Conservation (phyloP, 2,797 vertebrate species). For the Denticeps clupeoides region DNA sequence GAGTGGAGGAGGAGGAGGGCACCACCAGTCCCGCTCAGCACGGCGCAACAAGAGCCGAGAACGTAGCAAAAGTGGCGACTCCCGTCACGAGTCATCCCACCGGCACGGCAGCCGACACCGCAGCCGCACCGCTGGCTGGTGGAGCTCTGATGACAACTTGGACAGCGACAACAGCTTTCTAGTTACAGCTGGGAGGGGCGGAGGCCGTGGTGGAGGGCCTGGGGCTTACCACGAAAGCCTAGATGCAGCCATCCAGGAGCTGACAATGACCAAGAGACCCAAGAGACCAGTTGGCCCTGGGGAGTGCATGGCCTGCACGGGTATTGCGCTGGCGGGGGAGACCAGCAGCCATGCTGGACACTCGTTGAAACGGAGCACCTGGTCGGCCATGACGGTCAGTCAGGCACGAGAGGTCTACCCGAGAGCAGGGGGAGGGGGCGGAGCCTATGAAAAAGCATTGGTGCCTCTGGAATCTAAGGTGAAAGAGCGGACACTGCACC, state of each 20-base stretch:
- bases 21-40: slow-evolving; percentile 66
- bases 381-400: slow-evolving; percentile 97
- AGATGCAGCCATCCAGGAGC: slow-evolving; percentile 91
- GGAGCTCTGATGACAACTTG: slow-evolving; percentile 98
- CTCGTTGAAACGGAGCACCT: slow-evolving; percentile 90
- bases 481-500: slow-evolving; percentile 86
- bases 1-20: slow-evolving; percentile 63
- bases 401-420: slow-evolving; percentile 92
- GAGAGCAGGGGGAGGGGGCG: slow-evolving; percentile 39
- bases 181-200: slow-evolving; percentile 60
- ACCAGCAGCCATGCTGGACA: slow-evolving; percentile 58
- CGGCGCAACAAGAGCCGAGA: slow-evolving; percentile 65
- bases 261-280: slow-evolving; percentile 87
- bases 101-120: slow-evolving; percentile 51
- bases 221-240: slow-evolving; percentile 72
- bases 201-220: slow-evolving; percentile 50
- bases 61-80: slow-evolving; percentile 67
- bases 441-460: slow-evolving; percentile 77
- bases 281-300: slow-evolving; percentile 60
- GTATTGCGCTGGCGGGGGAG: slow-evolving; percentile 83
- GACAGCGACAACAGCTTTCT: slow-evolving; percentile 96
- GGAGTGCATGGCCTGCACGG: slow-evolving; percentile 89
- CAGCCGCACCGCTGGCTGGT: slow-evolving; percentile 85
- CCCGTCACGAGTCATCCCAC: slow-evolving; percentile 45
- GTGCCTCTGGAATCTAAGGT: slow-evolving; percentile 82